Percentiles rank a stretch among this genome's conserved stretches.
phyloP scores from a whole-genome alignment of 2,113 vertebrate species.

The Chrysochloris asiatica region DNA sequence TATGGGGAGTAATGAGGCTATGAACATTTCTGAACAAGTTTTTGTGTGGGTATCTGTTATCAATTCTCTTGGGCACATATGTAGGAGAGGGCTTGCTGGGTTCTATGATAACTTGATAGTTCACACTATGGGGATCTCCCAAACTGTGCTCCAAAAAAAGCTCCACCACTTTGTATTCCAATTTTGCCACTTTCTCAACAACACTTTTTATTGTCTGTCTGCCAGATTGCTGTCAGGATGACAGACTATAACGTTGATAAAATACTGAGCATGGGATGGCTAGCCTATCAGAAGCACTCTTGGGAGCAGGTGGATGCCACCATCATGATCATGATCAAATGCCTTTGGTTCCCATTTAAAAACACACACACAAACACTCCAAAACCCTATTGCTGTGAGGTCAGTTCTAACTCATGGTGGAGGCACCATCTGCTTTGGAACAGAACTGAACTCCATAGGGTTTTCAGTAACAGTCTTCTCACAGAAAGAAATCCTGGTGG shows the following conservation, averaged over 20 bases:
- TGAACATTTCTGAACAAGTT: not conserved
- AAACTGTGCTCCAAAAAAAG: not conserved
- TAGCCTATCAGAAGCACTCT: not conserved
- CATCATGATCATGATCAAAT: not conserved
- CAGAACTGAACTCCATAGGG: not conserved
- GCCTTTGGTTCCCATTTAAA: too few species aligned
- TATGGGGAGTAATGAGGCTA: not conserved
- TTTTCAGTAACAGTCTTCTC: not conserved
- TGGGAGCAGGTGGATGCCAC: fast-evolving
- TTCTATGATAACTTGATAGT: too few species aligned
- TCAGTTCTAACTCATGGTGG: too few species aligned
- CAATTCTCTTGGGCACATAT: not conserved
- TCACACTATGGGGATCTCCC: too few species aligned
- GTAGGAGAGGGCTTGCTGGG: not conserved
- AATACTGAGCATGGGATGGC: fast-evolving
- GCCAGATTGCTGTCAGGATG: fast-evolving
- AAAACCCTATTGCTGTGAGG: too few species aligned
- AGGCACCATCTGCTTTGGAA: not conserved
- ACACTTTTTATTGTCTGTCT: not conserved
- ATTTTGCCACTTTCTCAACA: not conserved
- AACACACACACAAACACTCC: too few species aligned
- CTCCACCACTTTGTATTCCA: not conserved
- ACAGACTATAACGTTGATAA: not conserved
- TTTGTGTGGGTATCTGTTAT: not conserved
- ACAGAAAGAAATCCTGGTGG: not conserved